These are phyloP conservation scores for Danio tinwini DNA, from an alignment of 2,797 vertebrate genomes.

Conservation along the genomic window DNA sequence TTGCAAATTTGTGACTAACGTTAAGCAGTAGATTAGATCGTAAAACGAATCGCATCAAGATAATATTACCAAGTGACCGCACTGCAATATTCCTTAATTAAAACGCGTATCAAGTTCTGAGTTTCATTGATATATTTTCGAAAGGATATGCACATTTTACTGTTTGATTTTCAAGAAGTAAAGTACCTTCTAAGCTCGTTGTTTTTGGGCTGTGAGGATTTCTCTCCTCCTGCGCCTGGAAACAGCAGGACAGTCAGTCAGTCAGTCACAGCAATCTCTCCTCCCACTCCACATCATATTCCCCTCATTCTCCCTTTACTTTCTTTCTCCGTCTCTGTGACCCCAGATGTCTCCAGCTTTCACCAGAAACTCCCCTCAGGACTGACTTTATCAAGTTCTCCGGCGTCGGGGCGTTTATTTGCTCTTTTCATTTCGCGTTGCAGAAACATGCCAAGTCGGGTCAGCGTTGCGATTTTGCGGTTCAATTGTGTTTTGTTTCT, in stretches of 20 bases:
- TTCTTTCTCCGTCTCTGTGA: conserved; percentile 48
- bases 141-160: neutral
- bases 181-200: neutral
- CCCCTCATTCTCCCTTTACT: conserved; percentile 59
- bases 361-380: conserved; percentile 59
- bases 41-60: neutral
- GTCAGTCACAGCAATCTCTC: conserved; percentile 46
- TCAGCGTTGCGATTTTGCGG: conserved; percentile 77
- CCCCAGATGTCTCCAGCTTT: conserved; percentile 53
- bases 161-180: neutral
- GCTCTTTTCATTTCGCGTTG: conserved; percentile 63
- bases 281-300: conserved; percentile 58
- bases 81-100: neutral
- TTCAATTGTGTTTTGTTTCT: conserved; percentile 78
- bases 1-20: no score
- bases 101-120: neutral
- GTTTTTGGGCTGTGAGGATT: neutral
- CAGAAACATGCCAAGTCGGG: conserved; percentile 86
- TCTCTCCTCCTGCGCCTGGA: conserved; percentile 28
- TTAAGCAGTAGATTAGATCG: no score
- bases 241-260: neutral
- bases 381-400: conserved; percentile 64
- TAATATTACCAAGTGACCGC: neutral
- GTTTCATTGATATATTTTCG: neutral
- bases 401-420: conserved; percentile 60